These are phyloP conservation scores for Drosophila oshimai DNA, from an alignment of 1,140 invertebrate species.

Conservation along the genomic window DNA sequence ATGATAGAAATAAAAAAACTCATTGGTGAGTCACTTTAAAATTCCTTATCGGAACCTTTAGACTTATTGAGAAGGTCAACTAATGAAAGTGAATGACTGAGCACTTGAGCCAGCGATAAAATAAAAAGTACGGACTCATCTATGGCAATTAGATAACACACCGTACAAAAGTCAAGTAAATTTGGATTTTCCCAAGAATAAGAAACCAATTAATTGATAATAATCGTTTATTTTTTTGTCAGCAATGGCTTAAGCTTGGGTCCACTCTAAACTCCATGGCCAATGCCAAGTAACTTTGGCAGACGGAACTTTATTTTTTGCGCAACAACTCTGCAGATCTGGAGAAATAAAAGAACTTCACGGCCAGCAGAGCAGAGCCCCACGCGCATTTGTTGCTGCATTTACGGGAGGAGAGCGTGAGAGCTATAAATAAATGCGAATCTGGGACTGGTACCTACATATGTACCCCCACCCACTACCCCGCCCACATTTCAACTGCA, in stretches of 20 bases:
- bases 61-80: background rate
- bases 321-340: conserved; percentile 16
- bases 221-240: no score
- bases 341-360: conserved; percentile 55
- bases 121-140: background rate
- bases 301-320: conserved; percentile 16
- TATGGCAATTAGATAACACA: background rate
- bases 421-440: conserved; percentile 66
- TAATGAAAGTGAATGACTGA: background rate
- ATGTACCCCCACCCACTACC: background rate
- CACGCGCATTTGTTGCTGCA: conserved; percentile 47
- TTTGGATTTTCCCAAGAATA: background rate
- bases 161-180: background rate
- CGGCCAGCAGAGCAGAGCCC: conserved; percentile 60
- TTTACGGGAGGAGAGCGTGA: conserved; percentile 32
- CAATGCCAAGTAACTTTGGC: conserved; percentile 46
- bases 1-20: background rate
- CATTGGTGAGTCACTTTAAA: background rate
- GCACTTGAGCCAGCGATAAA: background rate
- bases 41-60: background rate
- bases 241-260: background rate
- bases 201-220: background rate
- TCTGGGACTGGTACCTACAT: conserved; percentile 13
- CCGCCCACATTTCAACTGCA: conserved; percentile 1
- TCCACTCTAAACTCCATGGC: conserved; percentile 50